These are phyloP conservation scores for Magallana gigas DNA, from an alignment of 1,140 invertebrate genomes.

Conservation along the genomic window DNA sequence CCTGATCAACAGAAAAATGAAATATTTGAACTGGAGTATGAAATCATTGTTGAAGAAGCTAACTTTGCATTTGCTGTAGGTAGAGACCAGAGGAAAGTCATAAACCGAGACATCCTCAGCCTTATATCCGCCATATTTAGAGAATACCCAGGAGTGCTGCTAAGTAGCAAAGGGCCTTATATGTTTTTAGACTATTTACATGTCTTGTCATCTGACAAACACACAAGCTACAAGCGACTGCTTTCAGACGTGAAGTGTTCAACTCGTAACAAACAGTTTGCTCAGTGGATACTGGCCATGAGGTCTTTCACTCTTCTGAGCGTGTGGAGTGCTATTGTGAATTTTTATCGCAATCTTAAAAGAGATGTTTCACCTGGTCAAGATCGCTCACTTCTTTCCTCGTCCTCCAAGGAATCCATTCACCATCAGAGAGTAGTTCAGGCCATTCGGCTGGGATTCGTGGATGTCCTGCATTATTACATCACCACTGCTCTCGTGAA, in stretches of 20 bases:
- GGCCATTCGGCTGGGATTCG: conserved; percentile 73
- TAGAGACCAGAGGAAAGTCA: conserved; percentile 69
- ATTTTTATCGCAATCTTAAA: conserved; percentile 76
- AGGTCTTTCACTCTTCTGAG: conserved; percentile 76
- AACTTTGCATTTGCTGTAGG: conserved; percentile 76
- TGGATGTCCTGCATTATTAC: conserved; percentile 78
- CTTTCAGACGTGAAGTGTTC: conserved; percentile 77
- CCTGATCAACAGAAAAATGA: conserved; percentile 73
- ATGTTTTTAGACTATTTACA: conserved; percentile 78
- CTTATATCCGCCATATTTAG: conserved; percentile 75
- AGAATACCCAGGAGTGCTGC: conserved; percentile 76
- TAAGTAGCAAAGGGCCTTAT: conserved; percentile 71
- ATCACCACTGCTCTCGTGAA: conserved; percentile 69
- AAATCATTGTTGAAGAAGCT: conserved; percentile 76
- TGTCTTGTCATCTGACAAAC: conserved; percentile 74
- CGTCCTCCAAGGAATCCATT: conserved; percentile 53
- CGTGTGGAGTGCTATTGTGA: conserved; percentile 76
- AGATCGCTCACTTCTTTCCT: conserved; percentile 53
- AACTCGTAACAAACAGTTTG: conserved; percentile 76
- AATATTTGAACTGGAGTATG: conserved; percentile 76
- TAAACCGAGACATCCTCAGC: conserved; percentile 68
- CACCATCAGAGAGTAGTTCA: conserved; percentile 67
- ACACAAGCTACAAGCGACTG: conserved; percentile 73
- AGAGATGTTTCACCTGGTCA: conserved; percentile 49
- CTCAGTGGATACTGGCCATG: conserved; percentile 76